Evolutionary conservation across 2,113 vertebrate genomes (phyloP).

Genomic region (Oncorhynchus mykiss): DNA sequence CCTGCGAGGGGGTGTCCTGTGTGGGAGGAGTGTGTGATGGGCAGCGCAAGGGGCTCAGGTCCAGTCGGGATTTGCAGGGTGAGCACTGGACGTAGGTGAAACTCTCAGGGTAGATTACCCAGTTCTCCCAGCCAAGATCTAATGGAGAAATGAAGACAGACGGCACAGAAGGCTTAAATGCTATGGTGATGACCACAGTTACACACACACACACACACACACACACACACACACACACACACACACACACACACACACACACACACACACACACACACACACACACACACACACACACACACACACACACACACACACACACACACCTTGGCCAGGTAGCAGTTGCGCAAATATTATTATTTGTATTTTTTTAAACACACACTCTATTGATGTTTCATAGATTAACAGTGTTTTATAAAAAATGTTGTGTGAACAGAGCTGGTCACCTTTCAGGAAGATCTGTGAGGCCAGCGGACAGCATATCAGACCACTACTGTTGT

Average conservation of each 20-base stretch:
- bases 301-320: background rate
- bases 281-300: background rate
- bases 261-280: background rate
- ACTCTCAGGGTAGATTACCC: conserved; percentile 71
- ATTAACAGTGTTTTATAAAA: background rate
- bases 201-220: too few relatives aligned
- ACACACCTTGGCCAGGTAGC: too few relatives aligned
- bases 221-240: background rate
- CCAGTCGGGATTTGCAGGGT: conserved; percentile 39
- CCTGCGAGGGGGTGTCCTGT: conserved; percentile 47
- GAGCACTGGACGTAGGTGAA: conserved; percentile 63
- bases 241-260: background rate
- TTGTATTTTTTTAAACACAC: background rate
- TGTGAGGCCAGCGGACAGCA: conserved; percentile 63
- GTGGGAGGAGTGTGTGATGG: conserved; percentile 4
- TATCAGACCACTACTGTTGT: conserved; percentile 24
- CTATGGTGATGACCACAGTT: background rate
- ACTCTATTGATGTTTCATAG: background rate
- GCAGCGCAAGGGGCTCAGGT: conserved; percentile 27
- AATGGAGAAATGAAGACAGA: conserved; percentile 8
- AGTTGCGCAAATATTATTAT: too few relatives aligned
- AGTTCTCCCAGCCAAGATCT: conserved; percentile 77
- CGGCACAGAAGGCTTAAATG: background rate
- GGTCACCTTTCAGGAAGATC: conserved; percentile 68
- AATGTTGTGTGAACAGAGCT: background rate